These are phyloP conservation scores for Pseudonaja textilis DNA, from an alignment of 2,113 vertebrate genomes.

Conservation along the genomic window DNA sequence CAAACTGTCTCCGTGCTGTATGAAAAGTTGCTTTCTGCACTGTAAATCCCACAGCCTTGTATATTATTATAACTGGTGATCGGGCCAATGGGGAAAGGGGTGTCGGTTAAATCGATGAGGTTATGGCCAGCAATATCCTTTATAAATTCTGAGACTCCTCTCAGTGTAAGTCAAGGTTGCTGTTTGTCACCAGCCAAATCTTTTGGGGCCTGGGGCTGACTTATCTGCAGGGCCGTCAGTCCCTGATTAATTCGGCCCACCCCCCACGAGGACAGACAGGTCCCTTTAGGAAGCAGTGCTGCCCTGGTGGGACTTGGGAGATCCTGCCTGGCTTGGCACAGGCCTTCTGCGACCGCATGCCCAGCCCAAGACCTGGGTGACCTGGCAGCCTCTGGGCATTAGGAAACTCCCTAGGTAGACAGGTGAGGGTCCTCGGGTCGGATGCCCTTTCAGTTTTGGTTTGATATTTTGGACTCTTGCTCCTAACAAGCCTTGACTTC, in stretches of 20 bases:
- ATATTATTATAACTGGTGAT: not conserved
- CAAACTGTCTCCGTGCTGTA: no score
- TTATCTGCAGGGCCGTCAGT: not conserved
- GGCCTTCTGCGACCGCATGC: no score
- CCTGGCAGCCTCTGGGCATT: not conserved
- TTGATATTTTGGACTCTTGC: not conserved
- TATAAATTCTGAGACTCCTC: not conserved
- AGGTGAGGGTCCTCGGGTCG: not conserved
- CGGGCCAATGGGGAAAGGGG: no score
- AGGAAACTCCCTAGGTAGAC: not conserved
- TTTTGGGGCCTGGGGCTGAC: not conserved
- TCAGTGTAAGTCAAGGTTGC: no score
- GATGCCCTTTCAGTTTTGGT: not conserved
- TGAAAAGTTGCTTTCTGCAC: not conserved
- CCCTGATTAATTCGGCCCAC: not conserved
- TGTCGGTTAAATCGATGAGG: not conserved
- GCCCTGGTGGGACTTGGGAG: not conserved
- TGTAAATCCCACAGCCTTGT: not conserved
- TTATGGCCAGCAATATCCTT: not conserved
- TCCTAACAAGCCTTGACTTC: not conserved
- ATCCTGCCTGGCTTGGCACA: no score
- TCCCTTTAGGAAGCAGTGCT: not conserved
- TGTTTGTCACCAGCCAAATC: not conserved
- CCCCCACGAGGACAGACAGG: no score
- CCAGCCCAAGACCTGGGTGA: not conserved